phyloP scores from a whole-genome alignment of 2,113 vertebrate species.

The Otocyon megalotis region DNA sequence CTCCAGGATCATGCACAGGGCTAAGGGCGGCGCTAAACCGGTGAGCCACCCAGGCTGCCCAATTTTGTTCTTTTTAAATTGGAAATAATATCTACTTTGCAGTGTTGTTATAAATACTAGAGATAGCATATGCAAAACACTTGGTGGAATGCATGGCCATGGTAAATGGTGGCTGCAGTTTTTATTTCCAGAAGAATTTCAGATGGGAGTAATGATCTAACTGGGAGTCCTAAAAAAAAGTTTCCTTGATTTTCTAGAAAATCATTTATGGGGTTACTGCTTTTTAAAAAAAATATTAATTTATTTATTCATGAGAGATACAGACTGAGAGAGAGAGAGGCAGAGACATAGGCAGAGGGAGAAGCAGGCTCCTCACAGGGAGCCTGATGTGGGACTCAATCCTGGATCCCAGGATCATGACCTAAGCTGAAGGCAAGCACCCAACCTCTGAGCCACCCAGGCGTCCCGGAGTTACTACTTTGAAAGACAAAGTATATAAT shows the following conservation, averaged over 20 bases:
- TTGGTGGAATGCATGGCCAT: constrained; percentile 4
- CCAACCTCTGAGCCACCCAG: too few relatives aligned
- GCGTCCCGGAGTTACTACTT: neutral
- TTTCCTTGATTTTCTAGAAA: constrained; percentile 60
- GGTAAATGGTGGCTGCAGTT: neutral
- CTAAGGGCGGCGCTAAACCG: too few relatives aligned
- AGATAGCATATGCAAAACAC: neutral
- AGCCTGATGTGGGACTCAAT: too few relatives aligned
- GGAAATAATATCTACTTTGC: neutral
- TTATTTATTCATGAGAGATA: too few relatives aligned
- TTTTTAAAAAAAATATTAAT: neutral
- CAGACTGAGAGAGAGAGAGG: too few relatives aligned
- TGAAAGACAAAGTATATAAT: constrained; percentile 26
- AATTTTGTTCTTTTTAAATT: constrained; percentile 21
- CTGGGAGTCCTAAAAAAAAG: constrained; percentile 21
- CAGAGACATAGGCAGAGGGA: too few relatives aligned
- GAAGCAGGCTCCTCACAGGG: too few relatives aligned
- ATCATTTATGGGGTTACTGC: constrained; percentile 9
- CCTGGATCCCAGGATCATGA: too few relatives aligned
- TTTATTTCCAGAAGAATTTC: constrained; percentile 52
- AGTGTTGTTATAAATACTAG: constrained; percentile 43
- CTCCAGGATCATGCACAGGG: too few relatives aligned
- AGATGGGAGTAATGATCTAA: neutral
- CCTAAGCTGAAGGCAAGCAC: too few relatives aligned
- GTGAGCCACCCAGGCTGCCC: too few relatives aligned